Conservation (phyloP, 2,888 invertebrate genomes). For the Strigamia crassipes region DNA sequence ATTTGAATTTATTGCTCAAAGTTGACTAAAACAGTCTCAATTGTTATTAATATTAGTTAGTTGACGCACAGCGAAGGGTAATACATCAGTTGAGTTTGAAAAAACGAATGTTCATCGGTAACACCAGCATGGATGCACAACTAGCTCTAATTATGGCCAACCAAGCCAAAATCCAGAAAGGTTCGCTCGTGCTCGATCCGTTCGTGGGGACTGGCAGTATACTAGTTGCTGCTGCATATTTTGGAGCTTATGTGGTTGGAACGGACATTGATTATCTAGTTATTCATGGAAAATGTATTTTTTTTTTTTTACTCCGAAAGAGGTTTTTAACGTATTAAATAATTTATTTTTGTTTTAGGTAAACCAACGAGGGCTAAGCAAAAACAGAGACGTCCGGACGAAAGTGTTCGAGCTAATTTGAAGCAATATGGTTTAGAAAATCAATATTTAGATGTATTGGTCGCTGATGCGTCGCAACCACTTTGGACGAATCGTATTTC, state of each 20-base stretch:
- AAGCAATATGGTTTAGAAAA: conserved; percentile 78
- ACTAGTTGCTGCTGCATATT: conserved; percentile 84
- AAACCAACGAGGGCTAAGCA: conserved; percentile 62
- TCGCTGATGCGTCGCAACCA: conserved; percentile 87
- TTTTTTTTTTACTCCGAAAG: not conserved
- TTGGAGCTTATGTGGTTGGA: conserved; percentile 83
- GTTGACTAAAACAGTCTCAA: not conserved
- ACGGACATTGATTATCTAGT: conserved; percentile 94
- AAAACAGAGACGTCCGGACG: conserved; percentile 67
- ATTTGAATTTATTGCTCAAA: not conserved
- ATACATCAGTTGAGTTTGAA: conserved; percentile 83
- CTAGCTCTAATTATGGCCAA: conserved; percentile 95
- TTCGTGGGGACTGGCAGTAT: conserved; percentile 81
- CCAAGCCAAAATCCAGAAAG: conserved; percentile 74
- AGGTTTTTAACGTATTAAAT: not conserved
- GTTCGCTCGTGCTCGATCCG: conserved; percentile 86
- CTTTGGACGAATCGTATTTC: conserved; percentile 72
- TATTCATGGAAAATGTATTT: conserved; percentile 73
- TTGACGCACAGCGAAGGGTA: conserved; percentile 80
- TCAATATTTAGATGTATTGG: conserved; percentile 81
- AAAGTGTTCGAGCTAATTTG: conserved; percentile 87
- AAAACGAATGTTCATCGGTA: conserved; percentile 92
- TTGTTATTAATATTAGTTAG: conserved; percentile 66
- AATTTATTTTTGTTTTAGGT: conserved; percentile 54
- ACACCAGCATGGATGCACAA: conserved; percentile 98